Base-by-base conservation (phyloP, 2,113 vertebrate genomes). In the Engystomops pustulosus region DNA sequence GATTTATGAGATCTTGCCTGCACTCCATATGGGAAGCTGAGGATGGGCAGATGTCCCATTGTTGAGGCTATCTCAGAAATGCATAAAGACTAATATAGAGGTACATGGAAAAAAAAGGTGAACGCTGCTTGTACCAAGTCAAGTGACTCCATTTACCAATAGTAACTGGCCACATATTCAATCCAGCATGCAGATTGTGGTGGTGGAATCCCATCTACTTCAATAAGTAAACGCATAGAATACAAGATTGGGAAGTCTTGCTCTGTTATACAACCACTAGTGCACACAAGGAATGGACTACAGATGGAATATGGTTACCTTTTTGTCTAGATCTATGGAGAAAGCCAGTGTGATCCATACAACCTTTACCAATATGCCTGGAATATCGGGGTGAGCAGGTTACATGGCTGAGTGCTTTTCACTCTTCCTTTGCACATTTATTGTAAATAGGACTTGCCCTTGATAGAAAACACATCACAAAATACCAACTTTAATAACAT, bases 371-470 rank as follows among this genome's bases (percentile, higher is more conserved):
- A 18, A 67, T 36, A 9, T 41, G 36, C 36, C 62, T 9, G 30
- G 27, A 36, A 9, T 25, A 36, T 20, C 36, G 17, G 18, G 17
- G 36, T 6, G 17, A 20, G 3, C 30, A 9, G 30, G 32, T 36
- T 67, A 36, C 6, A 67, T 67, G 70, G 44, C 44, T 18, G 70
- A 49, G 70, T 49, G 70, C 15, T 27, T 72, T 72, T 60, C n/a
- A 6, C 10, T 71, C 23, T 47, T 47, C 41, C 44, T 36, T 74
- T 74, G 15, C 23, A 23, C 4, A n/a, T 5, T 30, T 17, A 30
- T 8, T 30, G 30, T 32, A 30, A 17, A 30, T 7, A 30, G 69
- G 38, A 71, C 58, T 30, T 62, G 25, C 25, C 5, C 23, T 14
- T 4, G 55, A 27, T 27, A 18, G 60, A 32, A 34, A 32, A 5